These are phyloP conservation scores for Lacanobia oleracea DNA, from an alignment of 2,888 invertebrate species.

Conservation along the genomic window DNA sequence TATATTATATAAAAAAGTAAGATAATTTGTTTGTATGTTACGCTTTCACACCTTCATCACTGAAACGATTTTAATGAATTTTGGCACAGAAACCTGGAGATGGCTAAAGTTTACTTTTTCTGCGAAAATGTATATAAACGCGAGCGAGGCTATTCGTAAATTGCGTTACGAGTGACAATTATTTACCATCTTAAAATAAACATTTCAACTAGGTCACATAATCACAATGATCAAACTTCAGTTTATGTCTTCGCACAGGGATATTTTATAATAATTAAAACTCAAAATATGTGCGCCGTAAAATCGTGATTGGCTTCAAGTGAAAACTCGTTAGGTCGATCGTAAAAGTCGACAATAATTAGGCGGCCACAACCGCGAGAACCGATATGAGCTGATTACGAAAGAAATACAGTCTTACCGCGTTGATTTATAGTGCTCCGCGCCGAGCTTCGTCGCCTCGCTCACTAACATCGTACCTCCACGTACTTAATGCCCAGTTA, in stretches of 20 bases:
- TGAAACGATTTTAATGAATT: no score
- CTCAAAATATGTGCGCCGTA: constrained; percentile 83
- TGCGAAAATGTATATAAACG: no score
- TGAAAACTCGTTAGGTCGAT: constrained; percentile 89
- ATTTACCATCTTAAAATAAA: constrained; percentile 18
- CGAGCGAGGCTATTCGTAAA: background rate
- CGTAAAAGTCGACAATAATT: constrained; percentile 90
- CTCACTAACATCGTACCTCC: constrained; percentile 73
- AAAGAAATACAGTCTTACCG: constrained; percentile 89
- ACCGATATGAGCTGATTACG: constrained; percentile 90
- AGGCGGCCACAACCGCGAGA: constrained; percentile 88
- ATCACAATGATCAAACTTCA: constrained; percentile 22
- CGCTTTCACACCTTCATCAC: no score
- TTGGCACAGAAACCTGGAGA: no score
- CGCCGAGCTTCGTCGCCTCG: constrained; percentile 83
- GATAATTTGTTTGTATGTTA: no score
- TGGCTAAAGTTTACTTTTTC: no score
- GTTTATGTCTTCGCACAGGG: constrained; percentile 31
- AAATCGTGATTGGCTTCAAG: constrained; percentile 90
- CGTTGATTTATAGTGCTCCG: constrained; percentile 86
- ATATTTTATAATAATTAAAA: constrained; percentile 83
- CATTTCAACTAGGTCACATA: constrained; percentile 16
- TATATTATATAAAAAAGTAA: no score
- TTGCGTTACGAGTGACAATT: background rate
- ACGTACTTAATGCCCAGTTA: constrained; percentile 80